Conservation (phyloP, 2,888 invertebrate species). For the Adineta ricciae region DNA sequence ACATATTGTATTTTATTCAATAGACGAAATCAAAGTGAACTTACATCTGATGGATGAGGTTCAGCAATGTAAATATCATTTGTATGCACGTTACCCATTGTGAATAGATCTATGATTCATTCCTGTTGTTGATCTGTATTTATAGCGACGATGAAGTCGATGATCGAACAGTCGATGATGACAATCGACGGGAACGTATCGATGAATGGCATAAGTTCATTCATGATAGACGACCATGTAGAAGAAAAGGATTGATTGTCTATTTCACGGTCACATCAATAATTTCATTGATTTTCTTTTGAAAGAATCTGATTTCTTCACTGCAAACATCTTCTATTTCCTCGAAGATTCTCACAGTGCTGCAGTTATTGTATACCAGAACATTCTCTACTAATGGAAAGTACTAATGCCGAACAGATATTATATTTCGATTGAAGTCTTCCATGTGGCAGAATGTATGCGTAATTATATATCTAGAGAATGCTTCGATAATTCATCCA, state of each 20-base stretch:
- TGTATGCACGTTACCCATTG: background rate
- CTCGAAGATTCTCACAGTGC: too few relatives aligned
- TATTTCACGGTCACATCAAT: background rate
- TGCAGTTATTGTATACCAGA: too few relatives aligned
- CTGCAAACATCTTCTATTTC: too few relatives aligned
- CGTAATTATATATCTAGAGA: too few relatives aligned
- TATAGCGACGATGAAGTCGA: background rate
- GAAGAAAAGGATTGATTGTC: background rate
- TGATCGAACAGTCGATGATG: too few relatives aligned
- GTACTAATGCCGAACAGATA: too few relatives aligned
- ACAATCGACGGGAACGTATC: background rate
- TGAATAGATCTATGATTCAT: background rate
- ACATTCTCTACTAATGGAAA: too few relatives aligned
- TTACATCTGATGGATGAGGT: background rate
- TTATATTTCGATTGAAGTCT: too few relatives aligned
- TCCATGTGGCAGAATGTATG: too few relatives aligned
- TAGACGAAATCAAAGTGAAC: background rate
- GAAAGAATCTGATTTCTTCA: background rate
- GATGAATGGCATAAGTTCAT: background rate
- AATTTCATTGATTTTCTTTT: background rate
- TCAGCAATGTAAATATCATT: background rate
- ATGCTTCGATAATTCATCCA: too few relatives aligned
- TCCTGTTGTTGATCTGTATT: background rate
- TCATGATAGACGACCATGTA: background rate
- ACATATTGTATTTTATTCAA: background rate